Evolutionary conservation across 2,113 vertebrate genomes (phyloP), one percentile per base, ranked within the genome.

Genomic region (Prunella himalayana): DNA sequence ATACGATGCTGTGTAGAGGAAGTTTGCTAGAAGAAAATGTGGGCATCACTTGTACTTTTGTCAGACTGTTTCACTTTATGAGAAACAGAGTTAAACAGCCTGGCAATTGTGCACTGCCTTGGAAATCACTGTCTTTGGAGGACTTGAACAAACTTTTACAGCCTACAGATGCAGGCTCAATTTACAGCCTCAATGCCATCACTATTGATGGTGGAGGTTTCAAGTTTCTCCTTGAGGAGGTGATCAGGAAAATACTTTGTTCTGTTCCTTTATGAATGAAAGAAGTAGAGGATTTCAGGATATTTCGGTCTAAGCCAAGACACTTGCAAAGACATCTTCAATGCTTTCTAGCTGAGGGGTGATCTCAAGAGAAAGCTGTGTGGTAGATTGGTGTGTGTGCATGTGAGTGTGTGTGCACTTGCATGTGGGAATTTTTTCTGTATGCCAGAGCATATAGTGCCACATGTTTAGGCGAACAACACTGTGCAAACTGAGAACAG

Each of bases 1-100:
- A 17, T 22, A 13, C 0, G 9, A 51, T 0, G 3, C 12, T 59
- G 2, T 21, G 35, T 25, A 23, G 20, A 65, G 8, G 16, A 80
- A 51, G 8, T 60, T 54, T 65, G 35, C 39, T 44, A 17, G 50
- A 63, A 82, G 21, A 18, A 14, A 42, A 8, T 27, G 63, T 47
- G 33, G 27, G 7, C 20, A 68, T 39, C 11, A 37, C 12, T 47
- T 33, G 4, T 35, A 30, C 11, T 72, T 83, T 72, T 63, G 15
- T 37, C 31, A 68, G 49, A 71, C 5, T 30, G 5, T 39, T 86
- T 80, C n/a, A 64, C 17, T 57, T 71, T 11, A 28, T 4, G 14
- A 84, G 42, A 21, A 78, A 20, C 10, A 47, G 39, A 50, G 12
- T 72, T 80, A 76, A 80, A 12, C 31, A 56, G 30, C 21, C 20